Conservation (phyloP, 2,797 vertebrate genomes). For the Limnodromus scolopaceus region DNA sequence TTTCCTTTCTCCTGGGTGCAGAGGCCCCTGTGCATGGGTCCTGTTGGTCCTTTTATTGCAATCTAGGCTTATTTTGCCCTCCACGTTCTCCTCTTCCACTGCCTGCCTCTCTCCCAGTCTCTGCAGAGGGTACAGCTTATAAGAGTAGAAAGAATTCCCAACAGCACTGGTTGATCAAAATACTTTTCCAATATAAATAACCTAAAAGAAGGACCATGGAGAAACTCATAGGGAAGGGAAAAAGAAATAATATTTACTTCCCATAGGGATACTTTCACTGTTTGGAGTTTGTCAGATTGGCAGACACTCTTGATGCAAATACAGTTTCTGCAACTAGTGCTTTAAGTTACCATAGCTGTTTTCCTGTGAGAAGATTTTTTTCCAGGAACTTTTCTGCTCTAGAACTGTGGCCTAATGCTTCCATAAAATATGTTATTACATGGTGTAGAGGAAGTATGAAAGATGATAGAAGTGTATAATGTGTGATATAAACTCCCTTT, state of each 20-base stretch:
- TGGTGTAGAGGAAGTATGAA: not conserved
- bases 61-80: not conserved
- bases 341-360: not conserved
- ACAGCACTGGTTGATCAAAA: not conserved
- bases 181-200: not conserved
- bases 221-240: not conserved
- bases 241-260: not conserved
- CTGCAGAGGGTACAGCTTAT: not conserved
- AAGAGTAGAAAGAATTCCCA: not conserved
- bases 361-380: not conserved
- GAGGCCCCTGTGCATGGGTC: not conserved
- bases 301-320: not conserved
- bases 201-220: accelerated
- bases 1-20: not conserved
- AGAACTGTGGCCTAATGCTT: not conserved
- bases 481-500: not conserved
- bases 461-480: not conserved
- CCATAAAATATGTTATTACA: not conserved
- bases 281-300: not conserved
- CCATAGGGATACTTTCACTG: not conserved
- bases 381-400: not conserved
- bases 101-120: not conserved
- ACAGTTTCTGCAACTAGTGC: not conserved
- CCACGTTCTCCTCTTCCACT: not conserved
- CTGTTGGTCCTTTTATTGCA: not conserved